These are phyloP conservation scores for Hylyphantes graminicola DNA, from an alignment of 1,140 invertebrate species.

Conservation along the genomic window DNA sequence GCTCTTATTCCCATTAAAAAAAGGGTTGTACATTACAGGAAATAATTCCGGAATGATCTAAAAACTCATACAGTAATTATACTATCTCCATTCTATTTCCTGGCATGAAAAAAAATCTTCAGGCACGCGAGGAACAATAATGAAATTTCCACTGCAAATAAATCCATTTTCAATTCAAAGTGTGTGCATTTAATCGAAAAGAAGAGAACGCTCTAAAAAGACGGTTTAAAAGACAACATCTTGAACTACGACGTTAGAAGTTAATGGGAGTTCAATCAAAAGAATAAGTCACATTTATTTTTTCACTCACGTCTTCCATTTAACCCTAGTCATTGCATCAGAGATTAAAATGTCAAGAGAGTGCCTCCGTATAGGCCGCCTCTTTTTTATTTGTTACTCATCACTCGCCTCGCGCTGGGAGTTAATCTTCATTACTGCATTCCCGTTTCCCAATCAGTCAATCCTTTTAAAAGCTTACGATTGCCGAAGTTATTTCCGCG, in stretches of 20 bases:
- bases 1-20: too few relatives aligned
- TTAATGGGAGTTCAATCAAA: constrained; percentile 48
- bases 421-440: constrained; percentile 43
- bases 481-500: constrained; percentile 33
- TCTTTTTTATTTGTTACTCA: not conserved
- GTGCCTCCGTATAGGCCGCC: constrained; percentile 10
- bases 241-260: constrained; percentile 14
- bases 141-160: not conserved
- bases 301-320: constrained; percentile 12
- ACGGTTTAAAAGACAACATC: constrained; percentile 23
- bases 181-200: constrained; percentile 10
- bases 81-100: not conserved
- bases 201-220: not conserved
- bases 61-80: too few relatives aligned
- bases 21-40: too few relatives aligned
- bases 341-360: constrained; percentile 37
- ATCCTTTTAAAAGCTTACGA: constrained; percentile 51
- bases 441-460: constrained; percentile 22
- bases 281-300: constrained; percentile 29
- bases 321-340: constrained; percentile 18
- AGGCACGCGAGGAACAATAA: too few relatives aligned
- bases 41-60: too few relatives aligned
- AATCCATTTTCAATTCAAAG: constrained; percentile 15
- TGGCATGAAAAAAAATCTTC: not conserved
- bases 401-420: constrained; percentile 3